Evolutionary conservation across 2,113 vertebrate species (phyloP).

Genomic region (Chelonoidis abingdonii): DNA sequence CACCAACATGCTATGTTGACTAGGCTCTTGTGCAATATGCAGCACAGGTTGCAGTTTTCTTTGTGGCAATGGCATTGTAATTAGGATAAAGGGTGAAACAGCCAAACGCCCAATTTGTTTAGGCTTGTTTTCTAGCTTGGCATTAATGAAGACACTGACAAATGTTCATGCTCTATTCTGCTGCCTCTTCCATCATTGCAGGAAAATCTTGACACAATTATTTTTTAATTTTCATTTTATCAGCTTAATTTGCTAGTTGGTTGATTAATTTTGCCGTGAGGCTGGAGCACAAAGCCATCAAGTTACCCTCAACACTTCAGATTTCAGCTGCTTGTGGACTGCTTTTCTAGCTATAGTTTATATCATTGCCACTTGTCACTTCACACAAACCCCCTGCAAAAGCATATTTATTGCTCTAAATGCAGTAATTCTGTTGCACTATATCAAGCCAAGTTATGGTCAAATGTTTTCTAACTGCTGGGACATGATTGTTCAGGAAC

Average conservation of each 20-base stretch:
- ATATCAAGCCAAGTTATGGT: neutral
- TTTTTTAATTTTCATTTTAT: neutral
- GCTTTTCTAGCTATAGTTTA: neutral
- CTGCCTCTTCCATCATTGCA: neutral
- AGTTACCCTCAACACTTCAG: neutral
- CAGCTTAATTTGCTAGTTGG: neutral
- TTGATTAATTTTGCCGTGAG: neutral
- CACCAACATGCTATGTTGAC: neutral
- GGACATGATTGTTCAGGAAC: neutral
- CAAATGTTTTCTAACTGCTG: neutral
- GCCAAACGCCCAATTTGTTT: neutral
- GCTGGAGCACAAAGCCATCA: neutral
- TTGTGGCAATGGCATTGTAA: neutral
- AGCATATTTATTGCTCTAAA: neutral
- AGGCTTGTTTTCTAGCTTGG: neutral
- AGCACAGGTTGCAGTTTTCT: neutral
- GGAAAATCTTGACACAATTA: neutral
- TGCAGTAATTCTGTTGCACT: neutral
- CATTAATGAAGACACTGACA: slow-evolving; percentile 7
- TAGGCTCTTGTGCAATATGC: neutral
- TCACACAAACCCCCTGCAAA: neutral
- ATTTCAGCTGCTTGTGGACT: neutral
- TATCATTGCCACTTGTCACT: neutral
- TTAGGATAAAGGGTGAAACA: slow-evolving; percentile 23
- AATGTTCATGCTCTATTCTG: neutral